Percentiles rank a stretch among this genome's conserved stretches.
These are phyloP conservation scores for Nesogale talazaci DNA, from an alignment of 2,113 vertebrate genomes.

Conservation along the genomic window DNA sequence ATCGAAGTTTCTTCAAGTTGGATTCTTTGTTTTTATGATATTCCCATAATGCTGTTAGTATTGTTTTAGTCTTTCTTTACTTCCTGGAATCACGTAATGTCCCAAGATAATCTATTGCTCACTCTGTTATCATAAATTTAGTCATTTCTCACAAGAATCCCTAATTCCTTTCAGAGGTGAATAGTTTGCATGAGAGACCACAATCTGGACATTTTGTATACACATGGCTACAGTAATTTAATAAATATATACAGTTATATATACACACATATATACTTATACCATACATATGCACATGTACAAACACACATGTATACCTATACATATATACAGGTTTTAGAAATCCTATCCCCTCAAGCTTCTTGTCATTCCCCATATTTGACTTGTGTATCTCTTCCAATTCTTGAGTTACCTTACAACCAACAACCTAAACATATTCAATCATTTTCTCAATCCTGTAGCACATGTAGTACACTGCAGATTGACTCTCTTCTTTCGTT, in stretches of 20 bases:
- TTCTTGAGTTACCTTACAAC: background rate
- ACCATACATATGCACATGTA: background rate
- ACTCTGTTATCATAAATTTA: background rate
- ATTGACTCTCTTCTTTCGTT: background rate
- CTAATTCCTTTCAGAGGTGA: too few relatives aligned
- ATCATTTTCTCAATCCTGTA: background rate
- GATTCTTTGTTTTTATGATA: too few relatives aligned
- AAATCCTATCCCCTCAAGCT: background rate
- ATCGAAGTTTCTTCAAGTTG: too few relatives aligned
- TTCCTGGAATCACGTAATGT: background rate
- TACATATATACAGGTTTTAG: background rate
- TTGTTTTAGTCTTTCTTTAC: too few relatives aligned
- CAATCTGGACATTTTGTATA: background rate
- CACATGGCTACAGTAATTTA: background rate
- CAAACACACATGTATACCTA: background rate
- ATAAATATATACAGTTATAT: background rate
- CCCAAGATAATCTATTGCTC: background rate
- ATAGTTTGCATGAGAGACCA: background rate
- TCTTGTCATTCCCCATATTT: background rate
- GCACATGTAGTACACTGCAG: background rate
- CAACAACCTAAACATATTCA: background rate
- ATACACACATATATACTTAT: too few relatives aligned
- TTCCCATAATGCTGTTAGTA: too few relatives aligned
- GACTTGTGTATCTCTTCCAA: too few relatives aligned
- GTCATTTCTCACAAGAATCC: background rate